Evolutionary conservation across 2,888 invertebrate genomes (phyloP).

Genomic region (Papilio gigon): DNA sequence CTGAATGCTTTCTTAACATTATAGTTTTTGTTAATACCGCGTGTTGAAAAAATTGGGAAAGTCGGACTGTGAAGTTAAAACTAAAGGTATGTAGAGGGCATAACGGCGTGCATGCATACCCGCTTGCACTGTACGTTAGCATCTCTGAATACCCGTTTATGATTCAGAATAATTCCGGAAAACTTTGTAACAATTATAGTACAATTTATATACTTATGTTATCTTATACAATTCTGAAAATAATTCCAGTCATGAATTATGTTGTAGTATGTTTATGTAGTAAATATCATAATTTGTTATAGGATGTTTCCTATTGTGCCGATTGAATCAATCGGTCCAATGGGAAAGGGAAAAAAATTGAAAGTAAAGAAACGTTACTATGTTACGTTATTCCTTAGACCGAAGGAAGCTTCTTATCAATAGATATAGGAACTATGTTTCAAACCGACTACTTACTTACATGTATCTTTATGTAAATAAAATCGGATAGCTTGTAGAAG

Average conservation of each 20-base stretch:
- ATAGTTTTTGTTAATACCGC: too few relatives aligned
- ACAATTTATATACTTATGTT: constrained; percentile 2
- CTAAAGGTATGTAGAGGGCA: too few relatives aligned
- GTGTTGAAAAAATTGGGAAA: too few relatives aligned
- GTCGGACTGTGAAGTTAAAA: too few relatives aligned
- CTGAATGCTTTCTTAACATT: too few relatives aligned
- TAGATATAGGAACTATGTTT: background rate
- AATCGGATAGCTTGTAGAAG: background rate
- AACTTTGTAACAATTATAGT: background rate
- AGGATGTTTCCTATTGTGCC: background rate
- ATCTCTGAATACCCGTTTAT: constrained; percentile 20
- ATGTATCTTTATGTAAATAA: background rate
- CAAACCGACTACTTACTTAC: background rate
- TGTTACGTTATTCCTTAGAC: too few relatives aligned
- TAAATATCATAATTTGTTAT: constrained; percentile 7
- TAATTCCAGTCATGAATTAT: background rate
- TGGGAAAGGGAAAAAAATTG: too few relatives aligned
- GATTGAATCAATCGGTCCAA: too few relatives aligned
- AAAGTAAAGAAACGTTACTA: too few relatives aligned
- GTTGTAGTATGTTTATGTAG: background rate
- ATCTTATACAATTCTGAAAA: background rate
- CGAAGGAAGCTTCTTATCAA: too few relatives aligned
- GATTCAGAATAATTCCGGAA: constrained; percentile 9
- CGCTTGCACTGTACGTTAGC: too few relatives aligned
- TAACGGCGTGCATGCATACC: background rate